These are phyloP conservation scores for Channa striata DNA, from an alignment of 2,797 vertebrate species.

Conservation along the genomic window DNA sequence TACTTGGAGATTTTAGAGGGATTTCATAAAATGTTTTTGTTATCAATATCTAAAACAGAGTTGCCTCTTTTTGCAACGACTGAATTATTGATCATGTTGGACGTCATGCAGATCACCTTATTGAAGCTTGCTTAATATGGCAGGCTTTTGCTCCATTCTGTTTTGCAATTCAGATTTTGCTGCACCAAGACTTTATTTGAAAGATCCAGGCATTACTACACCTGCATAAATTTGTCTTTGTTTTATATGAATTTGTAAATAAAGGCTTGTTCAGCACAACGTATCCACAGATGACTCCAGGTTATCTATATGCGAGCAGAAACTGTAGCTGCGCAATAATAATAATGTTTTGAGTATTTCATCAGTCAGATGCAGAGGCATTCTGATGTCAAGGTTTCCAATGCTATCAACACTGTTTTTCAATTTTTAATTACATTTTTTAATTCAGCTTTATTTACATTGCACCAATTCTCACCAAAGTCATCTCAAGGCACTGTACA, in stretches of 20 bases:
- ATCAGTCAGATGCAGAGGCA: background rate
- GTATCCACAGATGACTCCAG: slow-evolving; percentile 22
- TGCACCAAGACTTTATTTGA: slow-evolving; percentile 22
- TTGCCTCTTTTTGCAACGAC: background rate
- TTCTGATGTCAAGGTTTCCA: background rate
- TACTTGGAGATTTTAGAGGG: background rate
- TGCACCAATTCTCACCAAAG: too few relatives aligned
- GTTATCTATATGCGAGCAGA: slow-evolving; percentile 29
- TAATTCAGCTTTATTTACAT: too few relatives aligned
- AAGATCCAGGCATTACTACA: slow-evolving; percentile 14
- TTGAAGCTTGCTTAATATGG: slow-evolving; percentile 16
- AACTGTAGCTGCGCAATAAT: slow-evolving; percentile 2
- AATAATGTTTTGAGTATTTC: slow-evolving; percentile 13
- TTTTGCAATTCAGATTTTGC: slow-evolving; percentile 66
- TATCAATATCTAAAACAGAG: background rate
- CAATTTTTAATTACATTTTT: too few relatives aligned
- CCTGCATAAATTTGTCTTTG: slow-evolving; percentile 28
- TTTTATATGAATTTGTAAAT: slow-evolving; percentile 61
- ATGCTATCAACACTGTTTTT: background rate
- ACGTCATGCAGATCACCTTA: slow-evolving; percentile 6
- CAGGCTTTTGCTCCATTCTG: slow-evolving; percentile 29
- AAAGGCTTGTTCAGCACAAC: slow-evolving; percentile 27
- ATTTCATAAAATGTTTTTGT: background rate
- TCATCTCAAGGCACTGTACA: too few relatives aligned
- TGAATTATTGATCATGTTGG: slow-evolving; percentile 11